phyloP scores from a whole-genome alignment of 1,140 invertebrate genomes.

The Mylabris phalerata region DNA sequence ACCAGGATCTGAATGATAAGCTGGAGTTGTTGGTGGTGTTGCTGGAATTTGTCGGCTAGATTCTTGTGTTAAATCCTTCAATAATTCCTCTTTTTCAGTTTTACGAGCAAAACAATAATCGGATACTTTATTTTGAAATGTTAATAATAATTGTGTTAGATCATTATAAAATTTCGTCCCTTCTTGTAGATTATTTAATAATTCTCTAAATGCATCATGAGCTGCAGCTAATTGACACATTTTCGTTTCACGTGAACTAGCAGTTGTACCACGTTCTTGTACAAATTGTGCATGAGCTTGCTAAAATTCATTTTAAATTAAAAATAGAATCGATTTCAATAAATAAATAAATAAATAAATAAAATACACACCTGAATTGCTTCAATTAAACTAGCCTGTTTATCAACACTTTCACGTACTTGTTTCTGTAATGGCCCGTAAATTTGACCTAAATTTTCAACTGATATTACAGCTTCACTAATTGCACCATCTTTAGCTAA shows the following conservation, averaged over 20 bases:
- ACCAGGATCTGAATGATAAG: slow-evolving; percentile 43
- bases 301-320: slow-evolving; percentile 41
- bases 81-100: slow-evolving; percentile 13
- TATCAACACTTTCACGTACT: slow-evolving; percentile 66
- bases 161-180: slow-evolving; percentile 99
- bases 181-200: slow-evolving; percentile 86
- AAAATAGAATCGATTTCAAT: neutral
- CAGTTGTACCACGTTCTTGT: slow-evolving; percentile 59
- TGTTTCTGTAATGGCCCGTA: slow-evolving; percentile 78
- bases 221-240: slow-evolving; percentile 82
- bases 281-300: slow-evolving; percentile 66
- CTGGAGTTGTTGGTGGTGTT: slow-evolving; percentile 40
- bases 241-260: slow-evolving; percentile 67
- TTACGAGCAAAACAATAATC: slow-evolving; percentile 80
- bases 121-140: slow-evolving; percentile 95
- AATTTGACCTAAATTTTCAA: slow-evolving; percentile 67
- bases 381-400: slow-evolving; percentile 71
- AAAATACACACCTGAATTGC: slow-evolving; percentile 61
- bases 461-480: slow-evolving; percentile 76
- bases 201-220: slow-evolving; percentile 85
- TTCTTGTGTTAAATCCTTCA: slow-evolving; percentile 53
- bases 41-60: slow-evolving; percentile 53
- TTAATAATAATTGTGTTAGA: slow-evolving; percentile 84
- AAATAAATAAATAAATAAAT: slow-evolving; percentile 6
- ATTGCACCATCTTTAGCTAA: slow-evolving; percentile 78